phyloP scores from a whole-genome alignment of 2,113 vertebrate genomes.

The Lamprologus sp. region DNA sequence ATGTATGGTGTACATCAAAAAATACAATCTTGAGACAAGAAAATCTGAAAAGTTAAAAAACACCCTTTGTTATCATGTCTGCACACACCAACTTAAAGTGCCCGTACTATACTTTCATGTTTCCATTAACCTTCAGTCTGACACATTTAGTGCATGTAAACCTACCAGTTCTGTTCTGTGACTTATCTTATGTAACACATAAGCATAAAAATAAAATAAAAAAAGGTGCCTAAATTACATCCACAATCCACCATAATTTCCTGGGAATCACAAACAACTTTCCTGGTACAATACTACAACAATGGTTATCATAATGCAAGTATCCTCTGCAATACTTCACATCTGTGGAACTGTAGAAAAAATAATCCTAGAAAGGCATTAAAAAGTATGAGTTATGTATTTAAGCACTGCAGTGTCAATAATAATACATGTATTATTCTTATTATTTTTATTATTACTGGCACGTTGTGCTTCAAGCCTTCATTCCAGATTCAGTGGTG shows the following conservation, averaged over 20 bases:
- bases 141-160: neutral
- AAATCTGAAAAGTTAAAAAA: slow-evolving; percentile 25
- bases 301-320: neutral
- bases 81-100: neutral
- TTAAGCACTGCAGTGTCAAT: neutral
- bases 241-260: neutral
- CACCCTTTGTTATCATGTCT: neutral
- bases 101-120: neutral
- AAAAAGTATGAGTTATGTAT: neutral
- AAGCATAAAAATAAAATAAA: neutral
- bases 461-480: neutral
- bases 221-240: neutral
- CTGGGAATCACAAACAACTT: neutral
- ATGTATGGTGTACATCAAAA: slow-evolving; percentile 5
- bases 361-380: neutral
- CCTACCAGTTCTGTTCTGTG: neutral
- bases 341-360: neutral
- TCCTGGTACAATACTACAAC: neutral
- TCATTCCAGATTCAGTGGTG: neutral
- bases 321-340: neutral
- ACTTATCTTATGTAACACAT: neutral
- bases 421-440: neutral
- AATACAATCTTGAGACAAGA: slow-evolving; percentile 25
- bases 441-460: neutral
- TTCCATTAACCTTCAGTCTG: neutral